Percentiles rank a stretch among this genome's conserved stretches.
These are phyloP conservation scores for Characodon lateralis DNA, from an alignment of 2,797 vertebrate genomes.

Conservation along the genomic window DNA sequence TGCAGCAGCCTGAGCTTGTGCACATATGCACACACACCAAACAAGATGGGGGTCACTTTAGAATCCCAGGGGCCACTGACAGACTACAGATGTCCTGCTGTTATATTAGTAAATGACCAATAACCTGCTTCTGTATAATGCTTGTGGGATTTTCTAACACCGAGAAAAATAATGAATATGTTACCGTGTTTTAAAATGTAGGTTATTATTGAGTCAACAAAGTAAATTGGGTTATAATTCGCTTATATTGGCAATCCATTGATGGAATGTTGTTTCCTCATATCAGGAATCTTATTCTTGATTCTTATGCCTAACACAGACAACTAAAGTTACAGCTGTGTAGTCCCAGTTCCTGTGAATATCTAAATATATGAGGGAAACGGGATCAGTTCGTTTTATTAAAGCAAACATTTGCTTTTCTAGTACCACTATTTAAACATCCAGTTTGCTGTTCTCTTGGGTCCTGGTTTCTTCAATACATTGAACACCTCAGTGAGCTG, in stretches of 20 bases:
- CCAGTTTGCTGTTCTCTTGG: neutral
- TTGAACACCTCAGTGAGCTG: neutral
- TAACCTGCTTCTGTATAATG: neutral
- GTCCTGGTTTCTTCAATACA: neutral
- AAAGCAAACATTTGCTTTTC: neutral
- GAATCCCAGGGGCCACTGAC: neutral
- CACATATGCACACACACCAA: constrained; percentile 1
- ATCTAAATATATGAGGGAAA: neutral
- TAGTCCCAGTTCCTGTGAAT: neutral
- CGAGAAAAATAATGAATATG: neutral
- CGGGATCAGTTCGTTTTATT: neutral
- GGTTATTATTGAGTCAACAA: neutral
- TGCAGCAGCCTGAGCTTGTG: neutral
- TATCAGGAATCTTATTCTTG: too few relatives aligned
- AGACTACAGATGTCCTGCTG: neutral
- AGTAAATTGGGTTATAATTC: too few relatives aligned
- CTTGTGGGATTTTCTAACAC: neutral
- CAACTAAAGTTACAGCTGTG: too few relatives aligned
- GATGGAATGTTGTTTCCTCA: too few relatives aligned
- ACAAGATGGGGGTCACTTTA: neutral
- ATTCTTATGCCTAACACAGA: too few relatives aligned
- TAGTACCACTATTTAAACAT: neutral
- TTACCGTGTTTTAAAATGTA: neutral
- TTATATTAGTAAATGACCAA: neutral
- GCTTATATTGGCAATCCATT: too few relatives aligned